Conservation (phyloP, 2,797 vertebrate species). For the Arctocebus calabarensis region DNA sequence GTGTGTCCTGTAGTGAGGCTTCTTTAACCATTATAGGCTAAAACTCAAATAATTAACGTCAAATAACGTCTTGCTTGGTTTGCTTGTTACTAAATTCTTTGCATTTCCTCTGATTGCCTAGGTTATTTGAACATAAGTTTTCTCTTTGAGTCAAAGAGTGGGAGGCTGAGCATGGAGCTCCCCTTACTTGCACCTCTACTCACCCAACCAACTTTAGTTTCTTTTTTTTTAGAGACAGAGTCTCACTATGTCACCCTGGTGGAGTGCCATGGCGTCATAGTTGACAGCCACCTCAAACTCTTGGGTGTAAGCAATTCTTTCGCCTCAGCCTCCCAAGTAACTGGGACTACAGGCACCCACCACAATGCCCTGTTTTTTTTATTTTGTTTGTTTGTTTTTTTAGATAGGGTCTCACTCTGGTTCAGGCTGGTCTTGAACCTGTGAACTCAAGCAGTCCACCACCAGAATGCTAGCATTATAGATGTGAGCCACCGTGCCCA, state of each 20-base stretch:
- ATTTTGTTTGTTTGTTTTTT: no score
- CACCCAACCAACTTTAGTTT: not conserved
- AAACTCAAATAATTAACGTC: not conserved
- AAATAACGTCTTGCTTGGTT: not conserved
- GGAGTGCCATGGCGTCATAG: no score
- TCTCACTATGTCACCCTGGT: no score
- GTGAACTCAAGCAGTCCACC: no score
- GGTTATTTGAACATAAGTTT: not conserved
- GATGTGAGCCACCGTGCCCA: no score
- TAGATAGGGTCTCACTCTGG: no score
- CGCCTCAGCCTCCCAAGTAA: not conserved
- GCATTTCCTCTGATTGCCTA: constrained; percentile 8
- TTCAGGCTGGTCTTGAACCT: no score
- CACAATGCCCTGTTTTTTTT: no score
- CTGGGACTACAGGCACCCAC: no score
- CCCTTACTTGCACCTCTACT: not conserved
- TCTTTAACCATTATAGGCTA: not conserved
- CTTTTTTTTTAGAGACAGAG: not conserved
- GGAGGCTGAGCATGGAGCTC: not conserved
- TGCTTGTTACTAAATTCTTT: constrained; percentile 35
- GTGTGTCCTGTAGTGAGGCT: not conserved
- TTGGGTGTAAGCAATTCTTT: not conserved
- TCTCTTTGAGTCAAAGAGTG: not conserved
- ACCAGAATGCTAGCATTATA: no score
- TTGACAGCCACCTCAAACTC: no score